Percentiles rank a stretch among this genome's conserved stretches.
These are phyloP conservation scores for Corapipo altera DNA, from an alignment of 2,113 vertebrate species.

Conservation along the genomic window DNA sequence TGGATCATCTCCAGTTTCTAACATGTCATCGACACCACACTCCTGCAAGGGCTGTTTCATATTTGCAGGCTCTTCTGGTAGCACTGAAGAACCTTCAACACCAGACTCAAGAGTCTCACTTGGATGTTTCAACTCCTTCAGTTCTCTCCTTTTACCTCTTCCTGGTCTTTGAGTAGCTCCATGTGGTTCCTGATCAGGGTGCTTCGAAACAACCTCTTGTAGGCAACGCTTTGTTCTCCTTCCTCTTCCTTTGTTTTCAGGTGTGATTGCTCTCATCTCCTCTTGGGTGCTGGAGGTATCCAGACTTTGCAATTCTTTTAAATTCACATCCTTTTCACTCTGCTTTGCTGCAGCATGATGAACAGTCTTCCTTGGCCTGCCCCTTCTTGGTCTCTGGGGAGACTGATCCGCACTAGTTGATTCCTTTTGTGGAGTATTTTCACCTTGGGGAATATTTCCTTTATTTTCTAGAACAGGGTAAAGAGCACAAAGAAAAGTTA, in stretches of 20 bases:
- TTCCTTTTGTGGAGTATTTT: neutral
- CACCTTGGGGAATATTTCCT: neutral
- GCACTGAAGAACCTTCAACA: neutral
- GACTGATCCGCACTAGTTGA: neutral
- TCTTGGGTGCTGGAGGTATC: neutral
- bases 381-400: neutral
- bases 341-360: neutral
- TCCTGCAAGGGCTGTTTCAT: neutral
- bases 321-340: neutral
- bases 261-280: neutral
- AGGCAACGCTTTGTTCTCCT: neutral
- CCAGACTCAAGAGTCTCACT: neutral
- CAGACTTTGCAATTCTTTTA: neutral
- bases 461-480: neutral
- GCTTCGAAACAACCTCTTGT: neutral
- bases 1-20: neutral
- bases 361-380: neutral
- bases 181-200: neutral
- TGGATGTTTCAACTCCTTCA: neutral
- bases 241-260: neutral
- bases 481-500: neutral
- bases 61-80: neutral
- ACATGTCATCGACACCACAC: accelerated
- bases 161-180: neutral
- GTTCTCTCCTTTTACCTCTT: neutral